A percentile compares a stretch with the other conserved stretches of the same genome.
These are phyloP conservation scores for Anguilla marmorata DNA, from an alignment of 2,797 vertebrate genomes.

Conservation along the genomic window DNA sequence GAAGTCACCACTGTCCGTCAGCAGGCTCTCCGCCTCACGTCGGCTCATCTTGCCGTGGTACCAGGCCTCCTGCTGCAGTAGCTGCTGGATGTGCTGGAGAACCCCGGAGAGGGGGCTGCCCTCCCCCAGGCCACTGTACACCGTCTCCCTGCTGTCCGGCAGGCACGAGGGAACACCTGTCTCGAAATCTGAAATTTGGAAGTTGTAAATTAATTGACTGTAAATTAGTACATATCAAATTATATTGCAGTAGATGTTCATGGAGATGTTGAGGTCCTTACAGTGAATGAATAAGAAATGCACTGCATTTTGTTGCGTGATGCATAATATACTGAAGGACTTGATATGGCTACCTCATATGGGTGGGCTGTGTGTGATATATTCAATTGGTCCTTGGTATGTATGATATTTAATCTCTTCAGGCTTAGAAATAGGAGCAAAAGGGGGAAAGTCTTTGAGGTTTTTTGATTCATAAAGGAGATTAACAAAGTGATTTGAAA, in stretches of 20 bases:
- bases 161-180: conserved; percentile 24
- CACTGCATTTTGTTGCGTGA: background rate
- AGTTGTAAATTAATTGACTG: background rate
- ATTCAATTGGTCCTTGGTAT: background rate
- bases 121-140: conserved; percentile 60
- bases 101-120: conserved; percentile 50
- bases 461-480: no score
- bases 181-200: conserved; percentile 19
- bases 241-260: background rate
- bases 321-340: background rate
- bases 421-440: no score
- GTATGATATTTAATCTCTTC: background rate
- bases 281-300: background rate
- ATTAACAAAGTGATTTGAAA: no score
- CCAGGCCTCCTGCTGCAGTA: conserved; percentile 81
- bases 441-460: no score
- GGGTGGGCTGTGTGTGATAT: background rate
- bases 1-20: conserved; percentile 85
- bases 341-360: background rate
- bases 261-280: background rate
- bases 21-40: conserved; percentile 82
- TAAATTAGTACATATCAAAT: background rate
- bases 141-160: conserved; percentile 63
- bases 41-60: conserved; percentile 88
- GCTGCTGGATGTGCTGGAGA: conserved; percentile 63